Conservation (phyloP, 2,888 invertebrate species). For the Timandra comae region DNA sequence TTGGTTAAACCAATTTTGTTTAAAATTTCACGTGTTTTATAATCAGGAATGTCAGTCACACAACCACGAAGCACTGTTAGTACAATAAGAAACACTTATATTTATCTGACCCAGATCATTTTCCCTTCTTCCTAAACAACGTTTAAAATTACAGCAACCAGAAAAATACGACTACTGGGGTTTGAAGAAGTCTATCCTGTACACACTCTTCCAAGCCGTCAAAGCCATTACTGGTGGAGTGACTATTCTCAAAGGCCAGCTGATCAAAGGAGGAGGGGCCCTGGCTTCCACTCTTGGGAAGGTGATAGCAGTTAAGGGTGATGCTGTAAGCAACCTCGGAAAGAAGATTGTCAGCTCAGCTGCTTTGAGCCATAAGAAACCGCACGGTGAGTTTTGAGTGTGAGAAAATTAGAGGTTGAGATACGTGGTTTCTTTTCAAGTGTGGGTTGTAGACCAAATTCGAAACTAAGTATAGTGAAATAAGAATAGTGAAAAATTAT, state of each 20-base stretch:
- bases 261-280: slow-evolving; percentile 88
- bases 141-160: slow-evolving; percentile 29
- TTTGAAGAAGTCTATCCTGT: slow-evolving; percentile 87
- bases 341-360: slow-evolving; percentile 87
- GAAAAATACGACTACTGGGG: slow-evolving; percentile 82
- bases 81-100: too few species aligned
- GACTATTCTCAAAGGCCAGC: slow-evolving; percentile 90
- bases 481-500: too few species aligned
- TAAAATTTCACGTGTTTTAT: too few species aligned
- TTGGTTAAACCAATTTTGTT: too few species aligned
- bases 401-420: too few species aligned
- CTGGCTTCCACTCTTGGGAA: slow-evolving; percentile 65
- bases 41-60: too few species aligned
- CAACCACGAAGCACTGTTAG: too few species aligned
- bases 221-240: slow-evolving; percentile 93
- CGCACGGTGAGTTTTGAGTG: slow-evolving; percentile 45
- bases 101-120: not conserved
- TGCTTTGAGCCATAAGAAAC: slow-evolving; percentile 75
- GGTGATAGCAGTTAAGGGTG: slow-evolving; percentile 85
- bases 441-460: too few species aligned
- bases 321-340: slow-evolving; percentile 86
- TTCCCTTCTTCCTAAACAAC: too few species aligned
- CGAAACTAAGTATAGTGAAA: too few species aligned
- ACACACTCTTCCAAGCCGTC: slow-evolving; percentile 89
- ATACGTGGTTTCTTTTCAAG: too few species aligned